These are phyloP conservation scores for Eupithecia vulgata DNA, from an alignment of 2,888 invertebrate genomes.

Conservation along the genomic window DNA sequence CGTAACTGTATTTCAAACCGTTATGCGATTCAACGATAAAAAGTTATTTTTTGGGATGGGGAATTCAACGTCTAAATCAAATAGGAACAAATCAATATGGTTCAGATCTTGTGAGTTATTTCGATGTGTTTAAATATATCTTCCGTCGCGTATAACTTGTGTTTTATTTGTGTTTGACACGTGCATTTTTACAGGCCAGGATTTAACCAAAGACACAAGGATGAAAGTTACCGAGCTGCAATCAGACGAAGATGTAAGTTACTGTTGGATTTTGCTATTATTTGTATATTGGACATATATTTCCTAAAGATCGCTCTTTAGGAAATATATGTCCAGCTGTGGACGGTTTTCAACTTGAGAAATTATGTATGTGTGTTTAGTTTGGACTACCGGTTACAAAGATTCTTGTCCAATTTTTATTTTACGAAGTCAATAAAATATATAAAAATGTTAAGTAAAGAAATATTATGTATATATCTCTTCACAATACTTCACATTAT, in stretches of 20 bases:
- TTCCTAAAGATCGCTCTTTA: no score
- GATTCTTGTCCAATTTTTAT: no score
- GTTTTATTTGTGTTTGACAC: slow-evolving; percentile 61
- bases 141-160: slow-evolving; percentile 43
- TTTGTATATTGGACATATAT: no score
- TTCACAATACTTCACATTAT: no score
- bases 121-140: slow-evolving; percentile 48
- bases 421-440: no score
- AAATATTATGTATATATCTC: no score
- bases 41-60: slow-evolving; percentile 62
- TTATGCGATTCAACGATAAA: slow-evolving; percentile 63
- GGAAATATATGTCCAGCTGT: not conserved
- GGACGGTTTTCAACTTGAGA: no score
- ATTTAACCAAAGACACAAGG: slow-evolving; percentile 80
- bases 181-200: slow-evolving; percentile 77
- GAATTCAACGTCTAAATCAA: slow-evolving; percentile 66
- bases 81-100: slow-evolving; percentile 62
- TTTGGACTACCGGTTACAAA: no score
- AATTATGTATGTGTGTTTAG: no score
- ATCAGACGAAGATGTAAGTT: slow-evolving; percentile 77
- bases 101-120: slow-evolving; percentile 74
- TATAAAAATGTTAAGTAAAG: no score
- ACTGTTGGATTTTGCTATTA: not conserved
- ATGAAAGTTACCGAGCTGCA: slow-evolving; percentile 78
- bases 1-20: slow-evolving; percentile 51